These are phyloP conservation scores for Clarias batrachus DNA, from an alignment of 2,113 vertebrate genomes.

Conservation along the genomic window DNA sequence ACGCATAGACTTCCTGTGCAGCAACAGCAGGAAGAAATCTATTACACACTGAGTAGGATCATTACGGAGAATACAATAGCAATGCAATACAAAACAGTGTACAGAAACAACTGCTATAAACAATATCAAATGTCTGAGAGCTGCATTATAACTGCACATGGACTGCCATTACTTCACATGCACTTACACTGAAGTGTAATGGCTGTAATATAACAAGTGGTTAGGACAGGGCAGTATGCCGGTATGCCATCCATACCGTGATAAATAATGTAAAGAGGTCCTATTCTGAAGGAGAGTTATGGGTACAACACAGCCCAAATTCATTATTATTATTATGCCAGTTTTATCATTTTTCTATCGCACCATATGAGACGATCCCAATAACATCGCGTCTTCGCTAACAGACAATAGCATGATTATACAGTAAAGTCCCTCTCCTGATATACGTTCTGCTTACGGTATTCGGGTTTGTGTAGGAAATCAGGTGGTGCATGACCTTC, in stretches of 20 bases:
- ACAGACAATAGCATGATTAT: neutral
- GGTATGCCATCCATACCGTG: neutral
- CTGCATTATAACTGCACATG: neutral
- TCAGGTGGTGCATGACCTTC: neutral
- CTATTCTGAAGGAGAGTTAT: neutral
- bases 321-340: neutral
- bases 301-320: neutral
- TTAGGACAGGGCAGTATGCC: neutral
- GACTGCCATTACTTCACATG: constrained; percentile 1
- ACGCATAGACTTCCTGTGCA: constrained; percentile 13
- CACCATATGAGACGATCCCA: neutral
- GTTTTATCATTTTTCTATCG: neutral
- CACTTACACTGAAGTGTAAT: neutral
- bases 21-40: constrained; percentile 4
- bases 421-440: neutral
- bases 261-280: constrained; percentile 1
- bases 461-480: neutral
- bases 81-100: neutral
- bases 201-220: neutral
- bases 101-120: neutral
- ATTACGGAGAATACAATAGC: constrained; percentile 16
- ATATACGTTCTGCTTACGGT: neutral
- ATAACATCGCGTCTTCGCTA: neutral
- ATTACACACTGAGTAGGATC: neutral
- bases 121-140: neutral